Evolutionary conservation across 2,113 vertebrate genomes (phyloP).

Genomic region (Mustela nigripes): DNA sequence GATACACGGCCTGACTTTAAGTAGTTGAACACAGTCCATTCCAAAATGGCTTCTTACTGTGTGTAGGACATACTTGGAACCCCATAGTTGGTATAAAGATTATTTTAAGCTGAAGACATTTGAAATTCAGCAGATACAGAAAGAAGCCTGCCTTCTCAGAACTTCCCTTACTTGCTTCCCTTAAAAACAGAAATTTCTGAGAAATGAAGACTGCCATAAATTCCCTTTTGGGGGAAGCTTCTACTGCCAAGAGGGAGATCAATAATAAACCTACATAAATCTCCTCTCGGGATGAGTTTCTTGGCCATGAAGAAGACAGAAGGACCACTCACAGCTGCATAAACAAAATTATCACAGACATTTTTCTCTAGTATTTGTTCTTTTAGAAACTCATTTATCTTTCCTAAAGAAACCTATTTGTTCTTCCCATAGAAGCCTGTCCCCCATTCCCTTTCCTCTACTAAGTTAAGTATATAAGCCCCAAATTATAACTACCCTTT

Average conservation of each 20-base stretch:
- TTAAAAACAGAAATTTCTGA: slow-evolving; percentile 23
- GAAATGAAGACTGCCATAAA: background rate
- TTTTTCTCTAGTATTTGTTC: background rate
- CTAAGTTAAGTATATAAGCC: background rate
- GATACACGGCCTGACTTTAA: background rate
- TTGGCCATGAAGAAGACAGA: background rate
- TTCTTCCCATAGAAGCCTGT: background rate
- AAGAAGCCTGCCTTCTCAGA: background rate
- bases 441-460: background rate
- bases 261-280: slow-evolving; percentile 30
- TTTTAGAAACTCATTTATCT: slow-evolving; percentile 8
- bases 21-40: background rate
- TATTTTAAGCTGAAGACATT: background rate
- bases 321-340: slow-evolving; percentile 39
- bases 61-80: background rate
- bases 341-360: background rate
- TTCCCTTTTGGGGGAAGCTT: background rate
- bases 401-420: background rate
- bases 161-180: background rate
- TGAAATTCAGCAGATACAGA: slow-evolving; percentile 43
- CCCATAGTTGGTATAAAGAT: background rate
- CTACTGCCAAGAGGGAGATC: background rate
- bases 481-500: background rate
- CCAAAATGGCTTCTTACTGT: background rate
- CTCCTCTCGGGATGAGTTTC: background rate